phyloP scores from a whole-genome alignment of 2,113 vertebrate genomes.

The Lipotes vexillifer region DNA sequence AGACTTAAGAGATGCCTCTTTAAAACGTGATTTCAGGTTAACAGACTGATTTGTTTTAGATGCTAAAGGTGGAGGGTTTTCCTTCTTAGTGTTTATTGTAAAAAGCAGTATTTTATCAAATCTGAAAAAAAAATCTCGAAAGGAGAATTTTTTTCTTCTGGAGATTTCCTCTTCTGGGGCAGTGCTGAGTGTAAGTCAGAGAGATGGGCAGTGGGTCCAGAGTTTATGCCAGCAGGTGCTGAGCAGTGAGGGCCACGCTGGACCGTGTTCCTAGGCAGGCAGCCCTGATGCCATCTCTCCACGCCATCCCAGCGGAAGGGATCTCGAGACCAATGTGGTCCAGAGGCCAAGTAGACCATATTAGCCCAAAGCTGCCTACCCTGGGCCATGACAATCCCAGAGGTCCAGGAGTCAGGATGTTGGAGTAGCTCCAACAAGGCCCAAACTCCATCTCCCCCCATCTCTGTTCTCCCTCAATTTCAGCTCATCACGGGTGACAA shows the following conservation, averaged over 20 bases:
- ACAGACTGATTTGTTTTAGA: slow-evolving; percentile 8
- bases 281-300: rapidly evolving
- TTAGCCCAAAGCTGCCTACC: background rate
- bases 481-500: rapidly evolving
- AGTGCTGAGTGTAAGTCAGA: background rate
- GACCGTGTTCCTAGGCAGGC: background rate
- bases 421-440: background rate
- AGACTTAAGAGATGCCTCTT: background rate
- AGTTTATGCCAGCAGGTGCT: background rate
- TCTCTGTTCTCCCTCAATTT: background rate
- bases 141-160: background rate
- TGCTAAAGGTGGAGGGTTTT: background rate
- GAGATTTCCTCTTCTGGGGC: background rate
- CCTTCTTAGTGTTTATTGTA: background rate
- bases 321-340: background rate
- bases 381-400: rapidly evolving
- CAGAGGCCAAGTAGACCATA: background rate
- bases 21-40: background rate
- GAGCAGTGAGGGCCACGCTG: rapidly evolving
- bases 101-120: background rate
- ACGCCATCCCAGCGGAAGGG: background rate
- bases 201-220: background rate
- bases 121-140: background rate
- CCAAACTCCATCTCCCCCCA: rapidly evolving
- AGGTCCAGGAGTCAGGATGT: background rate